Base-by-base conservation (phyloP, 2,797 vertebrate species). In the Enteromius treurensis region DNA sequence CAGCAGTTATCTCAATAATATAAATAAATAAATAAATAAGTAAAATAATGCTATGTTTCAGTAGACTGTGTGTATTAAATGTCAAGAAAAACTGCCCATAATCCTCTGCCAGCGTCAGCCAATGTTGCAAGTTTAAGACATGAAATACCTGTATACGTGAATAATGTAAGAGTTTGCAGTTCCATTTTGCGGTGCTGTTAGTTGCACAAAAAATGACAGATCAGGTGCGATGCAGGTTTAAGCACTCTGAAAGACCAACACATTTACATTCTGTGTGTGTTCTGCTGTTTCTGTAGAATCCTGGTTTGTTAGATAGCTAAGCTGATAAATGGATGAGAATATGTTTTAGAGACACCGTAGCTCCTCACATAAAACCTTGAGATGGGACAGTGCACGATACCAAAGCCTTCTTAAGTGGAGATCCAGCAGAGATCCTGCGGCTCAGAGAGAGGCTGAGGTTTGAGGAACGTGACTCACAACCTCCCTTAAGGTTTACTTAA, bases 401-500 rank as follows among this genome's bases (percentile, higher is more conserved):
- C 80, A 49, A 69, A 87, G 75, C 21, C 55, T 58, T 78, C 55
- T 77, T 60, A 65, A 51, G 34, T 64, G 47, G 49, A 58, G 40
- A 87, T 85, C 62, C 64, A 69, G 32, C 47, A 53, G 32, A 55
- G 77, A 69, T 68, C 49, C 8, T 40, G n/a, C 7, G 11, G 64
- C 77, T 79, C 64, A 76, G 40, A 55, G 13, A 76, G 34, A 49
- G 68, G 68, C 67, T 45, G 74, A 76, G 14, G 29, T 47, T 62
- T 32, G 78, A 67, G 67, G 75, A 49, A 73, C 26, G 47, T 53
- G 47, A 51, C 78, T 77, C 75, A 53, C 34, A 81, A 55, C 34
- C 78, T 83, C 81, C 79, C 75, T 68, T 15, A 85, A 88, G 79
- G 13, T 34, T 51, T 77, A 70, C 51, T 64, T n/a, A 14, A 79